Base-by-base conservation (phyloP, 2,797 vertebrate genomes). In the Aplochiton taeniatus region DNA sequence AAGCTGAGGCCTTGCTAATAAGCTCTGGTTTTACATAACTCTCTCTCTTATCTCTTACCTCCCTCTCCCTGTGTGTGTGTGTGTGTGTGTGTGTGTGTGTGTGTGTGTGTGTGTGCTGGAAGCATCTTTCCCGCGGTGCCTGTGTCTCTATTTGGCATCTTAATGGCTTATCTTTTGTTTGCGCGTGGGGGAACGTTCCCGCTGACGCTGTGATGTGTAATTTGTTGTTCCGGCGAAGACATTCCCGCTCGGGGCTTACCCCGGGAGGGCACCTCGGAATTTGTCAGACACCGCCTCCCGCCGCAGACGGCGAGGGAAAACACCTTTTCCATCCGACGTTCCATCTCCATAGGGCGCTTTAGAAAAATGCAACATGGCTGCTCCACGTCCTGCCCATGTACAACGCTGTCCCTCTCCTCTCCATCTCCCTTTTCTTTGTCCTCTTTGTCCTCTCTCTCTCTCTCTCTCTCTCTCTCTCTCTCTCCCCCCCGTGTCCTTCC, bases 151-250 rank as follows among this genome's bases (percentile, higher is more conserved):
- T 83, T 84, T 87, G 85, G 88, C 77, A 66, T 85, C 84, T 85
- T 86, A 88, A 89, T 88, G 87, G 83, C 85, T 87, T 75, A 78
- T 87, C 10, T 80, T 85, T 86, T 80, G 81, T 78, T 85, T 87
- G 72, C 84, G 86, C 84, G 75, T 84, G 82, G 73, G 62, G 80
- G 87, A 89, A 6, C 31, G 31, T 84, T 83, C 87, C 89, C 88
- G 89, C 89, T 89, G 88, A 86, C 82, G 73, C 85, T 87, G 81
- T 86, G 79, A 88, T 85, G 82, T 87, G 80, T 88, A 87, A 91
- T 89, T 85, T 90, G 87, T 88, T 81, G 82, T 83, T 86, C 75
- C 83, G 81, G n/a, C n/a, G n/a, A 81, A 91, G 90, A 90, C 87
- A 87, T 83, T 84, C 76, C 69, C 56, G 85, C 84, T 87, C 76